Percentiles rank a stretch among this genome's conserved stretches.
phyloP scores from a whole-genome alignment of 1,140 invertebrate genomes.

The Achatina immaculata region DNA sequence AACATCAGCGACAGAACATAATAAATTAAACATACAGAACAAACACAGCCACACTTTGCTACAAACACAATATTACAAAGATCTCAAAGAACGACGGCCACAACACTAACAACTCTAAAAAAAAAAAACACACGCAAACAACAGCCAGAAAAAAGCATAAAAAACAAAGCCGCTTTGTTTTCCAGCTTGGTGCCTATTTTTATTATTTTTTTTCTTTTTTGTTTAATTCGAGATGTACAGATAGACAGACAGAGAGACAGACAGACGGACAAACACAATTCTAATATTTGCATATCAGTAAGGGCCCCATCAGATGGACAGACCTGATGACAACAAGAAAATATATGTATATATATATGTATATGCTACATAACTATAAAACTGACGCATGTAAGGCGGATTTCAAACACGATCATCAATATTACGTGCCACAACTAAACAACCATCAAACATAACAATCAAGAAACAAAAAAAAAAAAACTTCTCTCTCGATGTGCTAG shows the following conservation, averaged over 20 bases:
- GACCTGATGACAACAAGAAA: slow-evolving; percentile 23
- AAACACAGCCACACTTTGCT: too few relatives aligned
- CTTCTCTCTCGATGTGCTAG: too few relatives aligned
- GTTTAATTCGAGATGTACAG: slow-evolving; percentile 20
- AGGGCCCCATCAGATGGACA: slow-evolving; percentile 23
- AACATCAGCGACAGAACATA: too few relatives aligned
- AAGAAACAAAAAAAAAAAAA: too few relatives aligned
- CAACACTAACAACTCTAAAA: too few relatives aligned
- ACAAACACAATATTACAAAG: too few relatives aligned
- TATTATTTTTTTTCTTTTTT: slow-evolving; percentile 6
- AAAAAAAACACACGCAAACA: neutral
- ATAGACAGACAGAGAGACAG: slow-evolving; percentile 22
- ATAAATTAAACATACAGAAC: too few relatives aligned
- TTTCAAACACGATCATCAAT: neutral
- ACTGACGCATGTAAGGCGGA: neutral
- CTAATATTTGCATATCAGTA: slow-evolving; percentile 31
- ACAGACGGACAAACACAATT: slow-evolving; percentile 23
- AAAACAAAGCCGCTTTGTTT: neutral
- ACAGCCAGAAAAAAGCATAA: neutral
- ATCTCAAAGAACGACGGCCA: too few relatives aligned
- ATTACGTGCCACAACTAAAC: too few relatives aligned
- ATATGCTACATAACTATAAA: neutral
- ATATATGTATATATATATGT: too few relatives aligned
- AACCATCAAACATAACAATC: too few relatives aligned
- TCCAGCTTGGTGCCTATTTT: slow-evolving; percentile 26